Percentiles rank a stretch among this genome's conserved stretches.
These are phyloP conservation scores for Magallana angulata DNA, from an alignment of 1,140 invertebrate species.

Conservation along the genomic window DNA sequence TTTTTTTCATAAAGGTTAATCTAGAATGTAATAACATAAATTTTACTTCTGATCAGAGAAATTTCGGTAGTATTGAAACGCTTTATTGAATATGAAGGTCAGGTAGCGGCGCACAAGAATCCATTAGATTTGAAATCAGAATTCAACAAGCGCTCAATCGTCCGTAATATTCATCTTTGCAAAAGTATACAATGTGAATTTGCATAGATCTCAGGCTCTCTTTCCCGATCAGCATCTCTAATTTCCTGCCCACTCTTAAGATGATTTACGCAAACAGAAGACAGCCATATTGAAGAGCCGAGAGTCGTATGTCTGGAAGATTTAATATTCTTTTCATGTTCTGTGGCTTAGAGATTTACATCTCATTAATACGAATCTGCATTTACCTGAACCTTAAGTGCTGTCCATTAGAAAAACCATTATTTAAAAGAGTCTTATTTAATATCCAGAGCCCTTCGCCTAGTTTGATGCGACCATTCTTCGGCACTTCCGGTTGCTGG, in stretches of 20 bases:
- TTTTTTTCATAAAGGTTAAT: too few relatives aligned
- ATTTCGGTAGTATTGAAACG: too few relatives aligned
- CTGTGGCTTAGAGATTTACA: constrained; percentile 16
- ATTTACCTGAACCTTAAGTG: constrained; percentile 30
- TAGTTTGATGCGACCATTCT: constrained; percentile 1
- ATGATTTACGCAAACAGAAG: constrained; percentile 17
- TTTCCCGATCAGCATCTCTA: neutral
- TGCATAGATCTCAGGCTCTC: constrained; percentile 6
- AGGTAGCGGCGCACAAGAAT: neutral
- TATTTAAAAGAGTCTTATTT: constrained; percentile 30
- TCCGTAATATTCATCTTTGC: neutral
- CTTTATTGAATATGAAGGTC: too few relatives aligned
- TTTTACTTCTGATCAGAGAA: too few relatives aligned
- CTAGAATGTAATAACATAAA: too few relatives aligned
- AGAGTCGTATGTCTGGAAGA: neutral
- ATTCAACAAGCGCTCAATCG: neutral
- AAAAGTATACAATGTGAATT: constrained; percentile 27
- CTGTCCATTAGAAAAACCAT: constrained; percentile 30
- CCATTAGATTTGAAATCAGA: neutral
- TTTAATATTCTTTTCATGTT: constrained; percentile 36
- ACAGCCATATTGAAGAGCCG: neutral
- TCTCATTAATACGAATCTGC: constrained; percentile 13
- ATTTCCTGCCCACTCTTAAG: constrained; percentile 20
- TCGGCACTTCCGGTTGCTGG: neutral
- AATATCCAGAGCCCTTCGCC: neutral